These are phyloP conservation scores for Microctenopoma lineatum DNA, from an alignment of 2,797 vertebrate species.

Conservation along the genomic window DNA sequence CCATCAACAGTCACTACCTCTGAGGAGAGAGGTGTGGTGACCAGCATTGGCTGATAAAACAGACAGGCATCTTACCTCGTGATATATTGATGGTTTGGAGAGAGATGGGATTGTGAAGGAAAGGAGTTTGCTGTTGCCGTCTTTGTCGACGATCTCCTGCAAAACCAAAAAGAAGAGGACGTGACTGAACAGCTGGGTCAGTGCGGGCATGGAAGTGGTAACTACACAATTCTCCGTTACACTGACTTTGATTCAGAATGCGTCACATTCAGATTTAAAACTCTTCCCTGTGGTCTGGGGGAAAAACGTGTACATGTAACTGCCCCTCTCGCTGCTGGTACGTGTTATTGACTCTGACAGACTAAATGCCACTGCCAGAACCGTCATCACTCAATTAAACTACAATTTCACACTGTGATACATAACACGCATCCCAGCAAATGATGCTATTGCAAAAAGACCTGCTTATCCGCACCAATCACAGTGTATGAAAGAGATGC, in stretches of 20 bases:
- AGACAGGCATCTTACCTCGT: constrained; percentile 87
- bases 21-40: background rate
- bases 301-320: no score
- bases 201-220: background rate
- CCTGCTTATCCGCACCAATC: no score
- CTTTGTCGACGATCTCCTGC: constrained; percentile 98
- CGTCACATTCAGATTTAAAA: background rate
- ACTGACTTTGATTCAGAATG: background rate
- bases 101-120: constrained; percentile 98
- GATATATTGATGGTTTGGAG: constrained; percentile 98
- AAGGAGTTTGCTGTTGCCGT: constrained; percentile 96
- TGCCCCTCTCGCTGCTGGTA: no score
- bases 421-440: no score
- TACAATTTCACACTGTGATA: no score
- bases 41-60: background rate
- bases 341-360: no score
- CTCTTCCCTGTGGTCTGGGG: background rate
- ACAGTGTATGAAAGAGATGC: background rate
- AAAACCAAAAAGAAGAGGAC: constrained; percentile 43
- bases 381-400: no score
- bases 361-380: no score
- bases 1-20: background rate
- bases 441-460: no score
- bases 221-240: background rate
- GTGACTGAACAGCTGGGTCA: constrained; percentile 22